These are phyloP conservation scores for Thalpophila matura DNA, from an alignment of 2,888 invertebrate genomes.

Conservation along the genomic window DNA sequence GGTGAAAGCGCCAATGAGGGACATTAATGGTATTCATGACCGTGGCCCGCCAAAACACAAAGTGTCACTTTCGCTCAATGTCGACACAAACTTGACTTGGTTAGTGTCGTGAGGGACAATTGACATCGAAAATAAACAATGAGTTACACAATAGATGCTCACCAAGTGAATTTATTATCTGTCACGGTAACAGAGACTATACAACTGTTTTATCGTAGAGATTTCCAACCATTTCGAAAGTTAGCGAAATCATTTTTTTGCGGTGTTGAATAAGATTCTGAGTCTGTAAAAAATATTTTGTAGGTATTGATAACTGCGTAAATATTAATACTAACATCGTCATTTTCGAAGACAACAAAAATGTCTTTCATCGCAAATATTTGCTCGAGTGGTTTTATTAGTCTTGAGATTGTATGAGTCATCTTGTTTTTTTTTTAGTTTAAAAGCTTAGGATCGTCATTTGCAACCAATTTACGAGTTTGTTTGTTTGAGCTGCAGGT, in stretches of 20 bases:
- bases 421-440: constrained; percentile 37
- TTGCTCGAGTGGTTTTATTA: constrained; percentile 1
- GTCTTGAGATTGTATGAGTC: constrained; percentile 30
- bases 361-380: constrained; percentile 5
- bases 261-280: no score
- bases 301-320: not conserved
- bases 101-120: constrained; percentile 57
- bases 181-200: constrained; percentile 8
- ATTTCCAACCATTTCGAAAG: constrained; percentile 37
- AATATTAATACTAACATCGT: not conserved
- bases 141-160: constrained; percentile 58
- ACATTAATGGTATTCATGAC: constrained; percentile 81
- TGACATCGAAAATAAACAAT: constrained; percentile 49
- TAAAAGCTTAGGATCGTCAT: constrained; percentile 20
- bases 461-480: constrained; percentile 37
- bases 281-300: no score
- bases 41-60: constrained; percentile 75
- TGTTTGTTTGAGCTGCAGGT: constrained; percentile 48
- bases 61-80: constrained; percentile 84
- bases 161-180: constrained; percentile 33
- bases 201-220: constrained; percentile 13
- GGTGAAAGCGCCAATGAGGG: constrained; percentile 86
- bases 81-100: constrained; percentile 72
- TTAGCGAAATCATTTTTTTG: constrained; percentile 7
- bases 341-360: not conserved